These are phyloP conservation scores for Lomographa bimaculata DNA, from an alignment of 2,888 invertebrate genomes.

Conservation along the genomic window DNA sequence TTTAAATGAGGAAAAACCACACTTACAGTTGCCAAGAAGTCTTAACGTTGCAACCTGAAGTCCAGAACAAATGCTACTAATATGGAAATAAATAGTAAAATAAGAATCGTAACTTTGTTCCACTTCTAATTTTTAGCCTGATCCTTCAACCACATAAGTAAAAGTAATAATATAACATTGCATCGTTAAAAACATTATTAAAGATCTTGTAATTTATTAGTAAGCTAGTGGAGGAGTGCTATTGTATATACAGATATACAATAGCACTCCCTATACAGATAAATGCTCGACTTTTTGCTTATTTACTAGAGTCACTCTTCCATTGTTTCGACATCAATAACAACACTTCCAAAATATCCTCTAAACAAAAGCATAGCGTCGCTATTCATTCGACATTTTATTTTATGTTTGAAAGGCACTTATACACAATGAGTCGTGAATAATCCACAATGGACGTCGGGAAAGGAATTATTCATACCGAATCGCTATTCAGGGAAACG, in stretches of 20 bases:
- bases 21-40: too few relatives aligned
- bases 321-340: constrained; percentile 57
- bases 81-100: too few relatives aligned
- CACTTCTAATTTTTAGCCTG: too few relatives aligned
- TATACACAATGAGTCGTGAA: constrained; percentile 71
- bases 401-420: constrained; percentile 66
- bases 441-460: constrained; percentile 66
- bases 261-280: too few relatives aligned
- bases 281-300: constrained; percentile 31
- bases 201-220: too few relatives aligned
- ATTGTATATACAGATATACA: too few relatives aligned
- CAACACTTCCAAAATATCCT: constrained; percentile 63
- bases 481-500: constrained; percentile 56
- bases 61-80: not conserved
- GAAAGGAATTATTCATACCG: constrained; percentile 60
- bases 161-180: too few relatives aligned
- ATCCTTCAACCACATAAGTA: too few relatives aligned
- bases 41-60: too few relatives aligned
- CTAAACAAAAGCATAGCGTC: constrained; percentile 59
- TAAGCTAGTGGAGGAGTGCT: not conserved
- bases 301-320: constrained; percentile 35
- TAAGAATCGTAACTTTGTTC: too few relatives aligned
- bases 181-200: too few relatives aligned
- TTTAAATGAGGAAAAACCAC: too few relatives aligned
- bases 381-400: constrained; percentile 65